Conservation (phyloP, 1,140 invertebrate species). For the Anoplolepis gracilipes region DNA sequence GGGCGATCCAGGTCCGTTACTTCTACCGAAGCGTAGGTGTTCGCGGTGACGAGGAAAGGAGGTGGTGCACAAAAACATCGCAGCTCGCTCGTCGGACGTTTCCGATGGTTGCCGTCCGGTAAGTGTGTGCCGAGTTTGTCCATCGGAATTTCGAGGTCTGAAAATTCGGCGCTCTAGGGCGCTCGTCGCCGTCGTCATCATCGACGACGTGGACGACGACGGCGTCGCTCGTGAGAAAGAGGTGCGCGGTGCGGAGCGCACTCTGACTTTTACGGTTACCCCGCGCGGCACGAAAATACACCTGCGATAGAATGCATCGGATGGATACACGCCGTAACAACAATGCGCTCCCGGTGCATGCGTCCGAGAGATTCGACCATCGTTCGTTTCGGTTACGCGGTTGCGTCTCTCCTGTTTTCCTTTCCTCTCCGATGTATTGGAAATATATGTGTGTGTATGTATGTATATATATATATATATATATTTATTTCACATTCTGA, state of each 20-base stretch:
- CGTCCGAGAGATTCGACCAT: not conserved
- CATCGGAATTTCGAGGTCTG: not conserved
- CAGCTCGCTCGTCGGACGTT: conserved; percentile 55
- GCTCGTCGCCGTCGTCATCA: not conserved
- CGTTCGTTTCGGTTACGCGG: conserved; percentile 1
- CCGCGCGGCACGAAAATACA: conserved; percentile 67
- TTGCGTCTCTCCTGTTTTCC: not conserved
- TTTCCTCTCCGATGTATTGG: not conserved
- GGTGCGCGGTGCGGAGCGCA: not conserved
- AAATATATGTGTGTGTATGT: not conserved
- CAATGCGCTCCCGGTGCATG: conserved; percentile 21
- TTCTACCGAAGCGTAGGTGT: conserved; percentile 18
- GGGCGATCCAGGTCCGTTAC: not conserved
- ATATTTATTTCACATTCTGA: not conserved
- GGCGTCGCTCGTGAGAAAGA: not conserved
- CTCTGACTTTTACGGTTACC: conserved; percentile 42
- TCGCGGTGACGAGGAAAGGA: not conserved
- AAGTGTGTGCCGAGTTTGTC: conserved; percentile 67
- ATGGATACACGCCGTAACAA: conserved; percentile 39
- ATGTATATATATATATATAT: not conserved
- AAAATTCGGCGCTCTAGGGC: conserved; percentile 1
- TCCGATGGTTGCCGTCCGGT: conserved; percentile 79
- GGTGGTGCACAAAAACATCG: conserved; percentile 21
- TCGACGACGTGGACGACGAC: not conserved
- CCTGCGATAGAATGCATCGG: conserved; percentile 47